A percentile compares a stretch with the other conserved stretches of the same genome.
Conservation (phyloP, 2,113 vertebrate genomes). For the Podarcis muralis region DNA sequence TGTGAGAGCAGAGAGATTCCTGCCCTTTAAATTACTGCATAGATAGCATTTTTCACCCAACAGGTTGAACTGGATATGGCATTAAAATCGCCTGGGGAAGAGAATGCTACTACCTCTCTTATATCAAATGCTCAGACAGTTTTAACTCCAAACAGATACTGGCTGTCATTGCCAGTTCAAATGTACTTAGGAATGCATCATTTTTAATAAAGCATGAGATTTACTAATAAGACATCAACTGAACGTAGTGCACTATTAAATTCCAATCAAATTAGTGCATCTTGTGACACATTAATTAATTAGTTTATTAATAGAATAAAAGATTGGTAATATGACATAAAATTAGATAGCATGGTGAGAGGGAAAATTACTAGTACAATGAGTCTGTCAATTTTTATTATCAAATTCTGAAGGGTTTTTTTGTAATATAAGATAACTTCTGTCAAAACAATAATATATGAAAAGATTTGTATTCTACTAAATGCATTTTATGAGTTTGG, state of each 20-base stretch:
- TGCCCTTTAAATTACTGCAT: no score
- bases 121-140: neutral
- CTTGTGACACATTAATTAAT: constrained; percentile 49
- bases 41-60: neutral
- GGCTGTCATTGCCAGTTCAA: constrained; percentile 5
- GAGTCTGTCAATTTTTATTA: constrained; percentile 65
- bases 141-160: constrained; percentile 1
- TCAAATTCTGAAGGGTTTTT: constrained; percentile 1
- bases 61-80: neutral
- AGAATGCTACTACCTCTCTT: neutral
- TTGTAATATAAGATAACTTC: constrained; percentile 47
- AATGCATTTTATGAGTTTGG: neutral
- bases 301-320: constrained; percentile 47
- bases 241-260: constrained; percentile 22
- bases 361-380: constrained; percentile 57
- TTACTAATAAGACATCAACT: constrained; percentile 31
- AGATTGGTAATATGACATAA: constrained; percentile 56
- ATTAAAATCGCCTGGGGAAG: neutral
- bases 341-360: constrained; percentile 60
- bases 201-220: constrained; percentile 49
- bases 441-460: constrained; percentile 37
- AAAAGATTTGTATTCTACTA: constrained; percentile 19
- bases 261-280: constrained; percentile 50
- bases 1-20: no score
- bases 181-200: neutral